Evolutionary conservation across 2,888 invertebrate species (phyloP).

Genomic region (Callimorpha dominula): DNA sequence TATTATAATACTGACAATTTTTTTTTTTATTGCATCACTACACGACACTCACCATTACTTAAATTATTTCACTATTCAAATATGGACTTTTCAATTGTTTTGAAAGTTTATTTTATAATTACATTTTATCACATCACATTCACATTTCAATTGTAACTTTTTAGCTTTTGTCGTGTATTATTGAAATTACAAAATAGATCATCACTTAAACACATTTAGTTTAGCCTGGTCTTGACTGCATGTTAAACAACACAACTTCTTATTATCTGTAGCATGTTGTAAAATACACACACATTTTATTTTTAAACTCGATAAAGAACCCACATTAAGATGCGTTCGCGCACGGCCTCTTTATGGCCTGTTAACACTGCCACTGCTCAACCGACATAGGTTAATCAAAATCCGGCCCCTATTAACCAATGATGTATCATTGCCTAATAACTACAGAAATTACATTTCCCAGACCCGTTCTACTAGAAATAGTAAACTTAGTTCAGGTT

Average conservation of each 20-base stretch:
- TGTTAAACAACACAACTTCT: not conserved
- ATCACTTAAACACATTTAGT: not conserved
- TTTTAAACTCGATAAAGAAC: slow-evolving; percentile 22
- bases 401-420: slow-evolving; percentile 51
- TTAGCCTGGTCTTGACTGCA: not conserved
- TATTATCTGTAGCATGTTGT: not conserved
- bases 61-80: not conserved
- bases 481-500: not conserved
- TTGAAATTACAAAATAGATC: not conserved
- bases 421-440: slow-evolving; percentile 57
- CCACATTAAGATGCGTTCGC: slow-evolving; percentile 2
- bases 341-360: slow-evolving; percentile 53
- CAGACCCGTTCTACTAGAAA: slow-evolving; percentile 25
- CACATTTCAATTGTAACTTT: not conserved
- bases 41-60: not conserved
- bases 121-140: not conserved
- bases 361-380: slow-evolving; percentile 50
- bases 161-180: not conserved
- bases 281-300: slow-evolving; percentile 18
- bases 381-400: slow-evolving; percentile 51
- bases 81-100: not conserved
- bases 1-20: not conserved
- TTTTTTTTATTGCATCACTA: not conserved
- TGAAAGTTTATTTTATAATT: not conserved
- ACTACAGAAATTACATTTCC: slow-evolving; percentile 43